These are phyloP conservation scores for Pristionchus maxplancki DNA, from an alignment of 2,888 invertebrate species.

Conservation along the genomic window DNA sequence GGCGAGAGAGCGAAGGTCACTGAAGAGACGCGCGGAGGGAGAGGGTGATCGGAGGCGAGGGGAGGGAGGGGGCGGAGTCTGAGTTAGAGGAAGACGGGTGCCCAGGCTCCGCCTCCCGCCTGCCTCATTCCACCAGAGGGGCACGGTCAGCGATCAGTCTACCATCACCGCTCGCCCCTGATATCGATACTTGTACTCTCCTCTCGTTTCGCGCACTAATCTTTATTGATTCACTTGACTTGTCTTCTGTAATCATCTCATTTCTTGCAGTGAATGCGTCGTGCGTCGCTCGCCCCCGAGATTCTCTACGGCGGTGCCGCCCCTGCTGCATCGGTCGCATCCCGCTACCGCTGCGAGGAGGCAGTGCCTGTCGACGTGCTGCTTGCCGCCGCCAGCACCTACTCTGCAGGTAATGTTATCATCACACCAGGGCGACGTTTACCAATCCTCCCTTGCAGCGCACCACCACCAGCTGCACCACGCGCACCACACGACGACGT, in stretches of 20 bases:
- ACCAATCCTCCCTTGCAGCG: neutral
- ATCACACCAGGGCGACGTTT: neutral
- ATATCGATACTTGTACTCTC: slow-evolving; percentile 18
- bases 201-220: neutral
- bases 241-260: neutral
- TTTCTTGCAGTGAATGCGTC: slow-evolving; percentile 39
- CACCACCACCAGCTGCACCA: slow-evolving; percentile 47
- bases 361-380: slow-evolving; percentile 4
- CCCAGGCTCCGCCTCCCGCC: neutral
- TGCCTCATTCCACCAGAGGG: slow-evolving; percentile 31
- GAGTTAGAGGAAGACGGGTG: neutral
- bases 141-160: neutral
- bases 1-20: slow-evolving; percentile 30
- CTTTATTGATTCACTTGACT: neutral
- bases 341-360: slow-evolving; percentile 35
- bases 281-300: slow-evolving; percentile 45
- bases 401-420: slow-evolving; percentile 8
- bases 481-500: slow-evolving; percentile 25
- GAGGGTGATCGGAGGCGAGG: slow-evolving; percentile 10
- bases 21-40: slow-evolving; percentile 7
- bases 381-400: neutral
- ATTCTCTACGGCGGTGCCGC: neutral
- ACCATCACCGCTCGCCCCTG: neutral
- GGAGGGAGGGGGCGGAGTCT: neutral
- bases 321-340: neutral